phyloP scores from a whole-genome alignment of 2,888 invertebrate species.

The Shargacucullia verbasci region DNA sequence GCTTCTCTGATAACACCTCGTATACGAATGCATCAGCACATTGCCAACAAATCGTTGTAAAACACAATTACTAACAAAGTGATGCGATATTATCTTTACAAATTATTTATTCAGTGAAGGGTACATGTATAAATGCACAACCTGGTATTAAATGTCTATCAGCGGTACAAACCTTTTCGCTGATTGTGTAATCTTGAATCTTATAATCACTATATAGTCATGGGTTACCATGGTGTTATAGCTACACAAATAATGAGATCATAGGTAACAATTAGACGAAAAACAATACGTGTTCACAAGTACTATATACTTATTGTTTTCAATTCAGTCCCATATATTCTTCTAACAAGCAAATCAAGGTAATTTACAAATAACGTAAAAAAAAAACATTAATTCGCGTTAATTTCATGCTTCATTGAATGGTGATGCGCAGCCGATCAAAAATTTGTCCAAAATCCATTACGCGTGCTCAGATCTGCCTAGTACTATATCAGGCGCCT shows the following conservation, averaged over 20 bases:
- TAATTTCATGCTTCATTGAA: no score
- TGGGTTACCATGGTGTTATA: constrained; percentile 15
- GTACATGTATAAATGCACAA: constrained; percentile 48
- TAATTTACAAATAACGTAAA: no score
- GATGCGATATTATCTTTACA: constrained; percentile 56
- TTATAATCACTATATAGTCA: constrained; percentile 17
- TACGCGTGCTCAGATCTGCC: no score
- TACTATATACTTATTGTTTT: constrained; percentile 28
- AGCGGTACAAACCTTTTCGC: constrained; percentile 42
- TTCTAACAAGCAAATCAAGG: no score
- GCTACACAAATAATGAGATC: constrained; percentile 6
- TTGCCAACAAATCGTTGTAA: constrained; percentile 34
- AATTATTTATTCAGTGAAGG: constrained; percentile 61
- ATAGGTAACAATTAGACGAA: constrained; percentile 24
- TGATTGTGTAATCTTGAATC: constrained; percentile 46
- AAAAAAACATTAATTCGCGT: no score
- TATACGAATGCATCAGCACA: constrained; percentile 26
- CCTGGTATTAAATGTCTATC: constrained; percentile 54
- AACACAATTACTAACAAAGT: constrained; percentile 31
- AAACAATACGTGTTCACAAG: background rate
- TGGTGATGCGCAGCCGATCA: no score
- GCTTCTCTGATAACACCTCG: constrained; percentile 7
- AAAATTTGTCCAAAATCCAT: no score
- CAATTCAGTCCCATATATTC: constrained; percentile 4
- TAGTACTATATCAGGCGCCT: no score